Percentiles rank a stretch among this genome's conserved stretches.
Evolutionary conservation across 2,113 vertebrate genomes (phyloP).

Genomic region (Neoarius graeffei): DNA sequence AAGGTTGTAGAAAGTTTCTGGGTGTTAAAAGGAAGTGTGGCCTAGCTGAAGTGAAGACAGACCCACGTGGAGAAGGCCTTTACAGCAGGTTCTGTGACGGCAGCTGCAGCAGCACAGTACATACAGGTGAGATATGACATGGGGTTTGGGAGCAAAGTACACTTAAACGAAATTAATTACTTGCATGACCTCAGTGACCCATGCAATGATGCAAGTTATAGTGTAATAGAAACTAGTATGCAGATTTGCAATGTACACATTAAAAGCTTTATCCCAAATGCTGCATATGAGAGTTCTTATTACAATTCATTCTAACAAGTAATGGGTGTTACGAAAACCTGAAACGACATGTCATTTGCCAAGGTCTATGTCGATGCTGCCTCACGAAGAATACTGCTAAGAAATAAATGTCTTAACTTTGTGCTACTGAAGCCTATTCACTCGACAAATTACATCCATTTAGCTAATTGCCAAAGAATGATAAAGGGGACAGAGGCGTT

Average conservation of each 20-base stretch:
- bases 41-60: constrained; percentile 55
- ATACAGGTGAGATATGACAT: constrained; percentile 73
- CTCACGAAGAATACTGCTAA: neutral
- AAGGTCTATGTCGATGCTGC: neutral
- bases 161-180: constrained; percentile 7
- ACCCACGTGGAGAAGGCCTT: constrained; percentile 50
- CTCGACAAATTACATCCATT: neutral
- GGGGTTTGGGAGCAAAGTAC: neutral
- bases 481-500: neutral
- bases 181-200: neutral
- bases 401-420: neutral
- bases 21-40: constrained; percentile 38
- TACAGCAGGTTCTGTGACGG: constrained; percentile 69
- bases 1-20: constrained; percentile 48
- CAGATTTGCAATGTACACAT: neutral
- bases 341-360: neutral
- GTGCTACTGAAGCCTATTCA: neutral
- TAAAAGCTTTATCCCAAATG: neutral
- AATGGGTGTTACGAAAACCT: neutral
- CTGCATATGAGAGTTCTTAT: neutral
- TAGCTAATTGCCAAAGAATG: neutral
- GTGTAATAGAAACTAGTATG: neutral
- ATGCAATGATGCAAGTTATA: neutral
- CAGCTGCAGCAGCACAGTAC: constrained; percentile 58
- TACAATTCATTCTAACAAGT: neutral